Evolutionary conservation across 2,113 vertebrate species (phyloP).

Genomic region (Sinocyclocheilus anshuiensis): DNA sequence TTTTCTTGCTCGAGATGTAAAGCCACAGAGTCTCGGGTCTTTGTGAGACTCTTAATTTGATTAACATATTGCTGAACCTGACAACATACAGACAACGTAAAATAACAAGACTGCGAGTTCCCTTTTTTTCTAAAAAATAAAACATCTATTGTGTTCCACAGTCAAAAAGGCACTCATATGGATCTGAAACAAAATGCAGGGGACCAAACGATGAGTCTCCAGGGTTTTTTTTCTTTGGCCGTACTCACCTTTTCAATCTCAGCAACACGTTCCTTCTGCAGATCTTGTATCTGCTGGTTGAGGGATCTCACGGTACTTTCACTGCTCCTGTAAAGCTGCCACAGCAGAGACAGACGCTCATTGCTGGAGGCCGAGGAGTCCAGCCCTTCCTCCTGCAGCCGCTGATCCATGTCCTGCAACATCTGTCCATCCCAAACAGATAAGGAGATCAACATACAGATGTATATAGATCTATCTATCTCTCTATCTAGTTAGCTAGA

Average conservation of each 20-base stretch:
- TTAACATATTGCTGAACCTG: no score
- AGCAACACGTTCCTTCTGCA: conserved; percentile 52
- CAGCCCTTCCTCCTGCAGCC: conserved; percentile 69
- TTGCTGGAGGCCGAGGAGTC: conserved; percentile 53
- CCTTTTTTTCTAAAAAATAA: no score
- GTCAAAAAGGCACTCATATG: no score
- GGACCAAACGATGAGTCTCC: no score
- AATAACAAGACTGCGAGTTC: no score
- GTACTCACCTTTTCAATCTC: conserved; percentile 32
- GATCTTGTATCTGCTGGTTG: conserved; percentile 65
- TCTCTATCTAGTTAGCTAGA: not conserved
- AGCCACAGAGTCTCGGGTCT: no score
- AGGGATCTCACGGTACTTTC: conserved; percentile 64
- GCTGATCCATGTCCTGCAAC: conserved; percentile 59
- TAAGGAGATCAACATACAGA: not conserved
- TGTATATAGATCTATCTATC: not conserved
- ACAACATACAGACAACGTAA: no score
- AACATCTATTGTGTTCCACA: no score
- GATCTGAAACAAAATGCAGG: no score
- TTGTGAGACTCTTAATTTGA: no score
- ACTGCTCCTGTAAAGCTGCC: conserved; percentile 62
- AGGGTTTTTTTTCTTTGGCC: no score
- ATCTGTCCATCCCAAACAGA: not conserved
- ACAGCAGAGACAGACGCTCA: conserved; percentile 70
- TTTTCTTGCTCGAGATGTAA: no score